phyloP scores from a whole-genome alignment of 2,888 invertebrate species.

The Amiota communis region DNA sequence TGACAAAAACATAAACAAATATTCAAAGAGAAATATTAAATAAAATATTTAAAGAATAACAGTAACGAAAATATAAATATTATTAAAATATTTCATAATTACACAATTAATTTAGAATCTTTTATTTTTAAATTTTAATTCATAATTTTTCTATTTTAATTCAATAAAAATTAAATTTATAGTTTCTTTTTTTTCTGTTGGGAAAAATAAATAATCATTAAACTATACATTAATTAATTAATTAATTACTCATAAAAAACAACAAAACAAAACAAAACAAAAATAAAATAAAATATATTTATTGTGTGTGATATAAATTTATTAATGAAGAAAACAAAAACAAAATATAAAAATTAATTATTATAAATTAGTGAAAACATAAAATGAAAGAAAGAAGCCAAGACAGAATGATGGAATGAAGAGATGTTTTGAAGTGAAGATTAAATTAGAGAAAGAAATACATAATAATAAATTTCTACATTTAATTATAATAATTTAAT shows the following conservation, averaged over 20 bases:
- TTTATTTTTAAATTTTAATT: background rate
- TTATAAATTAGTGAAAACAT: conserved; percentile 39
- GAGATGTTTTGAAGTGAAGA: too few relatives aligned
- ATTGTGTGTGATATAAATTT: conserved; percentile 67
- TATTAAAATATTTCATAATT: background rate
- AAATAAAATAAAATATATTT: conserved; percentile 47
- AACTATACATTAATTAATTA: too few relatives aligned
- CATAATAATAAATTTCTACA: too few relatives aligned
- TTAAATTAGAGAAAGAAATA: too few relatives aligned
- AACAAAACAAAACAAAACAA: background rate
- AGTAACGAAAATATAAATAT: too few relatives aligned
- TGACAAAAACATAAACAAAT: background rate
- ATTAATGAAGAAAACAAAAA: conserved; percentile 36
- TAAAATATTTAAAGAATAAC: too few relatives aligned
- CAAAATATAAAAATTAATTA: conserved; percentile 37
- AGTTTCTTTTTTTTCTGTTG: background rate
- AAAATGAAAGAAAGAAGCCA: conserved; percentile 18
- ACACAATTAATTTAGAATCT: background rate
- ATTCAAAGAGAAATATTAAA: background rate
- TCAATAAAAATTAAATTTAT: background rate
- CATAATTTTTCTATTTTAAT: too few relatives aligned
- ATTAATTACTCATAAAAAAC: too few relatives aligned
- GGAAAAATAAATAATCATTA: background rate
- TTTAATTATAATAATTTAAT: too few relatives aligned
- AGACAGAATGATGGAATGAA: background rate